A percentile compares a stretch with the other conserved stretches of the same genome.
Conservation (phyloP, 2,113 vertebrate genomes). For the Cygnus atratus region DNA sequence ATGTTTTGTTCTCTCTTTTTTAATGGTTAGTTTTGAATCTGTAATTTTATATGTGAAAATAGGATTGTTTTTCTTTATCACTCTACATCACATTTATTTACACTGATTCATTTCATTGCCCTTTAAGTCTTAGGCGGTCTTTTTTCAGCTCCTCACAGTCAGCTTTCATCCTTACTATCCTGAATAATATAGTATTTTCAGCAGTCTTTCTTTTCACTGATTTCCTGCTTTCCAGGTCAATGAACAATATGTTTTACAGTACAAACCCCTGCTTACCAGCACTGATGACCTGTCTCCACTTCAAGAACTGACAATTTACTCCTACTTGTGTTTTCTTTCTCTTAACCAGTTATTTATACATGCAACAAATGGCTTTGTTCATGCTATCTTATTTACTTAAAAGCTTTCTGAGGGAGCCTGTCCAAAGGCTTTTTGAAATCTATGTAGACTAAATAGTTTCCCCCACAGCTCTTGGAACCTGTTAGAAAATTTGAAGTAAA, state of each 20-base stretch:
- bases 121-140: neutral
- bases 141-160: neutral
- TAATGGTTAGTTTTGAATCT: neutral
- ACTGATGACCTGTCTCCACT: neutral
- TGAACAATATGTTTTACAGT: neutral
- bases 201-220: neutral
- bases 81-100: neutral
- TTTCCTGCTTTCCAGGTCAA: slow-evolving; percentile 7
- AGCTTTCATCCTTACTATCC: neutral
- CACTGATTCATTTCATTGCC: neutral
- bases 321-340: neutral
- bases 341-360: neutral
- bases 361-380: neutral
- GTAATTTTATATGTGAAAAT: slow-evolving; percentile 23
- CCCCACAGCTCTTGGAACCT: neutral
- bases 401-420: neutral
- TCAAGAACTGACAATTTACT: neutral
- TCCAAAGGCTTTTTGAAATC: neutral
- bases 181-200: neutral
- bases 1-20: neutral
- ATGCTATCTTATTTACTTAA: slow-evolving; percentile 26
- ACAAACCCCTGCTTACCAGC: neutral
- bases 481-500: neutral
- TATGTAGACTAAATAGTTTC: neutral
- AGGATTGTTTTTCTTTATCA: neutral